Conservation (phyloP, 2,797 vertebrate species). For the Xiphophorus birchmanni region DNA sequence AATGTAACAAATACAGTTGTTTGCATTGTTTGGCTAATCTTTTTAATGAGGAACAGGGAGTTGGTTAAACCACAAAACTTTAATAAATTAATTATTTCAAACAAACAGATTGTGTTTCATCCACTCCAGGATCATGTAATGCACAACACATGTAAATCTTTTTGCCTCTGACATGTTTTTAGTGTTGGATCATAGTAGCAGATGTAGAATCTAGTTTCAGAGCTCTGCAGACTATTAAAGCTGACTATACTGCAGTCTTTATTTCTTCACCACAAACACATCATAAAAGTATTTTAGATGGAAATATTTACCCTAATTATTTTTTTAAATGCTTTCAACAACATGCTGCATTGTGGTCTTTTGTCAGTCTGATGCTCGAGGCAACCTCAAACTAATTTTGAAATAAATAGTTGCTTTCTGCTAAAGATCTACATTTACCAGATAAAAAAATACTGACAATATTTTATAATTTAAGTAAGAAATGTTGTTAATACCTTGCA, state of each 20-base stretch:
- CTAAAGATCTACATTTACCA: background rate
- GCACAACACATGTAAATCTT: background rate
- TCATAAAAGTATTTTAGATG: background rate
- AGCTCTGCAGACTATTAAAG: background rate
- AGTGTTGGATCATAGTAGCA: background rate
- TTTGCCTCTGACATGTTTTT: background rate
- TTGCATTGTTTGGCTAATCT: background rate
- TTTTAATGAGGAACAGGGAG: background rate
- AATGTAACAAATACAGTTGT: background rate
- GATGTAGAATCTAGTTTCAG: background rate
- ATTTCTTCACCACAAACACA: background rate
- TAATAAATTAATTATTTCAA: background rate
- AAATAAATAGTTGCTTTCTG: background rate
- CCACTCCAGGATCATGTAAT: background rate
- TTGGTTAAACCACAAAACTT: background rate
- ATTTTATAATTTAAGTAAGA: conserved; percentile 3
- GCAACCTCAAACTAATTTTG: background rate
- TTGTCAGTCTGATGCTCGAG: background rate
- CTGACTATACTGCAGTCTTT: background rate
- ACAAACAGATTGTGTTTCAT: conserved; percentile 1
- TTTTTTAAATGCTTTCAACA: background rate
- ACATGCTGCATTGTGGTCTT: background rate
- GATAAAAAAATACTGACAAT: background rate
- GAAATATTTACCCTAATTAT: no score
- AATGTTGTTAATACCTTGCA: conserved; percentile 3